Evolutionary conservation across 2,888 invertebrate species (phyloP).

Genomic region (Deladenus siricidicola): DNA sequence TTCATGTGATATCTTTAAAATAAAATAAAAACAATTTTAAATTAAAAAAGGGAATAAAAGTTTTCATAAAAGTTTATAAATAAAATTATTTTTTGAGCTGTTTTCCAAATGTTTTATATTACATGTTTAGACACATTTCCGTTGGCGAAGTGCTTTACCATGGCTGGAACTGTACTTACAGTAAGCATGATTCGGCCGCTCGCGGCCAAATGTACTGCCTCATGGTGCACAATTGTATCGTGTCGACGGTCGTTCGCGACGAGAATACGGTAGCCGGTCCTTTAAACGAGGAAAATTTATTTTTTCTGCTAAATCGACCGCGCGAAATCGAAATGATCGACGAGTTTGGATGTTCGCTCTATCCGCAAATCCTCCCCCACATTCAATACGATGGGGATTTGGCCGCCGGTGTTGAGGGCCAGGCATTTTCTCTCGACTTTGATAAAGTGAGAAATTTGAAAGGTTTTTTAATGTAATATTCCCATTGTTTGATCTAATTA

Average conservation of each 20-base stretch:
- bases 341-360: constrained; percentile 49
- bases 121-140: constrained; percentile 23
- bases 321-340: constrained; percentile 48
- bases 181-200: neutral
- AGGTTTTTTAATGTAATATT: neutral
- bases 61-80: neutral
- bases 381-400: constrained; percentile 43
- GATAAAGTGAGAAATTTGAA: constrained; percentile 28
- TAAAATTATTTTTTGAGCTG: neutral
- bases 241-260: constrained; percentile 21
- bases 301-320: neutral
- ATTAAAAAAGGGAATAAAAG: neutral
- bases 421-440: constrained; percentile 49
- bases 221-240: constrained; percentile 50
- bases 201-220: constrained; percentile 38
- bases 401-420: constrained; percentile 39
- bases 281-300: too few relatives aligned
- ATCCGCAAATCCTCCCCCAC: constrained; percentile 46
- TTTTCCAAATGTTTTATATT: neutral
- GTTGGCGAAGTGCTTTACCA: constrained; percentile 43
- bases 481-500: too few relatives aligned
- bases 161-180: constrained; percentile 39
- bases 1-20: too few relatives aligned
- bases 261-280: too few relatives aligned
- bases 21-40: too few relatives aligned